Conservation (phyloP, 2,113 vertebrate species). For the Proterorhinus semilunaris region DNA sequence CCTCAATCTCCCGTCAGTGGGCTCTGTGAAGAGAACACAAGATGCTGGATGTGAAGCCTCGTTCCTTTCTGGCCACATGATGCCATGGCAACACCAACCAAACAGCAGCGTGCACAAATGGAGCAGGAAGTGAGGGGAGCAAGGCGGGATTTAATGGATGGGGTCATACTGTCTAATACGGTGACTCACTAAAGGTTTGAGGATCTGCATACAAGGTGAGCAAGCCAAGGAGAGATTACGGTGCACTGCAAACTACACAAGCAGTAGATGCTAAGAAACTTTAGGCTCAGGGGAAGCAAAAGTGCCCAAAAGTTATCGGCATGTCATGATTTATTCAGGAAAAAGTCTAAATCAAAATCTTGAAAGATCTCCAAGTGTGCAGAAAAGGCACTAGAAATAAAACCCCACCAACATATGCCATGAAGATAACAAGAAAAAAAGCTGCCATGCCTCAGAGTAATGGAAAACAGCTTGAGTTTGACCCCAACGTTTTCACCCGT, state of each 20-base stretch:
- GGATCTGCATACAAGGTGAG: constrained; percentile 22
- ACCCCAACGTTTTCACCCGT: not conserved
- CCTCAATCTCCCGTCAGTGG: constrained; percentile 73
- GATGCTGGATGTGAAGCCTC: constrained; percentile 86
- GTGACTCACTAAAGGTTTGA: constrained; percentile 34
- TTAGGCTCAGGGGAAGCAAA: not conserved
- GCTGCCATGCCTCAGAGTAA: not conserved
- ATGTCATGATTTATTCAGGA: not conserved
- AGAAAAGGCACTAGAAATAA: not conserved
- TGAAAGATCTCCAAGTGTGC: not conserved
- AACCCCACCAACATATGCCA: not conserved
- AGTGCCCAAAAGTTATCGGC: constrained; percentile 8
- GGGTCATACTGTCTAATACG: constrained; percentile 38
- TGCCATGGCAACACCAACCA: constrained; percentile 76
- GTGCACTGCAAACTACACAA: constrained; percentile 4
- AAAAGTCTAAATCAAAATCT: not conserved
- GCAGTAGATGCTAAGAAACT: constrained; percentile 13
- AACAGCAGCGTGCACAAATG: constrained; percentile 67
- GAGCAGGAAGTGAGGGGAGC: constrained; percentile 43
- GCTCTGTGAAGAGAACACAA: constrained; percentile 95
- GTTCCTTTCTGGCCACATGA: constrained; percentile 71
- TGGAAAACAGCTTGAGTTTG: too few species aligned
- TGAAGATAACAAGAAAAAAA: constrained; percentile 19
- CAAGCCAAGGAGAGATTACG: constrained; percentile 1
- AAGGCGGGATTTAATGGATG: constrained; percentile 24